phyloP scores from a whole-genome alignment of 1,140 invertebrate genomes.

The Hyles euphorbiae region DNA sequence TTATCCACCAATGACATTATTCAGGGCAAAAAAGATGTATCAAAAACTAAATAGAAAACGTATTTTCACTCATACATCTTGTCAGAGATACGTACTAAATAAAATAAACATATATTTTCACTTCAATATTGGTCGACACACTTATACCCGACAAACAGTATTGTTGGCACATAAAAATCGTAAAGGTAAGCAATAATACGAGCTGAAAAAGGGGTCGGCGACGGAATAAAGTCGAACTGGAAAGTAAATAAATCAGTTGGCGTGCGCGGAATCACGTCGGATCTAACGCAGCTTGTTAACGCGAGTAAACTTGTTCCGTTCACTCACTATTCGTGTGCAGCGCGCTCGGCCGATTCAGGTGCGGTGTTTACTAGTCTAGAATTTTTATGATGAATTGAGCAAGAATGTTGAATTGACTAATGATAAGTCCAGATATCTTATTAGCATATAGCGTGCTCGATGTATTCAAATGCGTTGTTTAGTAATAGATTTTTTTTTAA shows the following conservation, averaged over 20 bases:
- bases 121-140: too few species aligned
- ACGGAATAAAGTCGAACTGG: conserved; percentile 27
- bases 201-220: conserved; percentile 16
- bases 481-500: too few species aligned
- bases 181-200: conserved; percentile 17
- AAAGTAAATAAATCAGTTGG: conserved; percentile 38
- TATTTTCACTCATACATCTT: too few species aligned
- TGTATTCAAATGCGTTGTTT: too few species aligned
- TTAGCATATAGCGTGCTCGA: too few species aligned
- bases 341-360: conserved; percentile 1
- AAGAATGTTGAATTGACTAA: background rate
- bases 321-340: conserved; percentile 6
- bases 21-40: too few species aligned
- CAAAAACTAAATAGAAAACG: too few species aligned
- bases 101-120: too few species aligned
- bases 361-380: background rate
- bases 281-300: conserved; percentile 47
- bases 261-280: conserved; percentile 38
- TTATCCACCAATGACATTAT: too few species aligned
- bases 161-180: conserved; percentile 10
- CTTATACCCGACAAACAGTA: too few species aligned
- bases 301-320: conserved; percentile 35
- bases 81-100: too few species aligned
- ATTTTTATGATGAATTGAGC: background rate
- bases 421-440: too few species aligned